Base-by-base conservation (phyloP, 2,888 invertebrate genomes). In the Plebejus melissa region DNA sequence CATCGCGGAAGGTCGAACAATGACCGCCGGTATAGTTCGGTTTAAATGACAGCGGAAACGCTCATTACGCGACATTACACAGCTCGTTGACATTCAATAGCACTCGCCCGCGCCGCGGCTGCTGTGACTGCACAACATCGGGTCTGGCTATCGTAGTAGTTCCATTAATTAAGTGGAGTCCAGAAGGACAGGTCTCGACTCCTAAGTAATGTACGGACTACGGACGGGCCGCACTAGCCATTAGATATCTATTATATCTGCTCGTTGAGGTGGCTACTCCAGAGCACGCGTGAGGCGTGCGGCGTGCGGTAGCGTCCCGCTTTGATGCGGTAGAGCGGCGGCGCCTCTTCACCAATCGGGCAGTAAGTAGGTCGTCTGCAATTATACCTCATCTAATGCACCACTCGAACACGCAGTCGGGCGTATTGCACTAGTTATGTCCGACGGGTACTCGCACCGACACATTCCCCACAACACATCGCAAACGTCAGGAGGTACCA, bases 351-450 rank as follows among this genome's bases (percentile, higher is more conserved):
- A 60, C 28, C 28, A 28, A 6, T 22, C 60, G 11, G 65, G 16
- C 13, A 65, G 16, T 65, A 65, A 32, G 65, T 65, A 65, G 65
- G 65, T 65, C 65, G 65, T 65, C 65, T 65, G 65, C 65, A 32
- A 65, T 65, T 36, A 65, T 65, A 65, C 65, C 65, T 65, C 32
- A 11, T 65, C 65, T 65, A 65, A 65, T 36, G 65, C 65, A 65
- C 65, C 65, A 65, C 65, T 65, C 32, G 4, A 65, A 32, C 13
- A 65, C 65, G 32, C 65, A 65, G 65, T 65, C 65, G 3, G 1
- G 65, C 65, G 36, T 60, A 28, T 32, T 77, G 75, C 77, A 76
- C 75, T 79, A 78, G 77, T 32, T 65, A 65, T 4, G 7, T 3
- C 65, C 65, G 65, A 65, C 32, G 32, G 32, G 65, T 36, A 65